These are phyloP conservation scores for Melanotaenia pygmaea DNA, from an alignment of 2,797 vertebrate genomes.

Conservation along the genomic window DNA sequence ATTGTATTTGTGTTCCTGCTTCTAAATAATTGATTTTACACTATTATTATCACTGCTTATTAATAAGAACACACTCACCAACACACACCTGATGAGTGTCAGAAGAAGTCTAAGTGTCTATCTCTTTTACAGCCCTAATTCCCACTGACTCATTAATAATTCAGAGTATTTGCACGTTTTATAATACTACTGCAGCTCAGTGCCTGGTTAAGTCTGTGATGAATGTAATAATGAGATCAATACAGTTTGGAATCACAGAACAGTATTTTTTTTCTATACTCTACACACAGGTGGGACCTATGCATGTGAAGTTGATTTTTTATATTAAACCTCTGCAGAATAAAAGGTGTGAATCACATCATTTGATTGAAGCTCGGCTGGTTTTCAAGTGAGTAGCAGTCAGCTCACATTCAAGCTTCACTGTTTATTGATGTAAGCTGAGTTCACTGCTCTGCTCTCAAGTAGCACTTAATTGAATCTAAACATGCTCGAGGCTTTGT, in stretches of 20 bases:
- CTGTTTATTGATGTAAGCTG: constrained; percentile 20
- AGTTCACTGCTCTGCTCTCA: constrained; percentile 37
- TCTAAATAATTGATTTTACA: constrained; percentile 39
- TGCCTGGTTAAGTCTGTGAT: constrained; percentile 44
- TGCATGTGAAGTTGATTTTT: background rate
- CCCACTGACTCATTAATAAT: constrained; percentile 68
- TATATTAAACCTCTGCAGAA: background rate
- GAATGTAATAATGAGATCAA: constrained; percentile 37
- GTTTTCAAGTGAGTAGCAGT: constrained; percentile 1
- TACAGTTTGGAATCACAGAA: constrained; percentile 6
- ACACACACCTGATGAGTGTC: constrained; percentile 27
- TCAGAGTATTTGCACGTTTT: constrained; percentile 62
- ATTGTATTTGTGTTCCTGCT: constrained; percentile 21
- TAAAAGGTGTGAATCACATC: background rate
- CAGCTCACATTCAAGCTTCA: constrained; percentile 7
- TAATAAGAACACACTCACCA: constrained; percentile 8
- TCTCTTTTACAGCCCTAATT: constrained; percentile 14
- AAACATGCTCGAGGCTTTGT: constrained; percentile 45
- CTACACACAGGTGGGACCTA: background rate
- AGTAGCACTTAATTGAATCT: constrained; percentile 55
- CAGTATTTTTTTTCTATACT: background rate
- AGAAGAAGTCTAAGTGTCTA: constrained; percentile 12
- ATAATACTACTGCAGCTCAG: constrained; percentile 53
- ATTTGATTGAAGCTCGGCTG: background rate
- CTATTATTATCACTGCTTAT: constrained; percentile 16